These are phyloP conservation scores for Drosophila rufa DNA, from an alignment of 1,140 invertebrate genomes.

Conservation along the genomic window DNA sequence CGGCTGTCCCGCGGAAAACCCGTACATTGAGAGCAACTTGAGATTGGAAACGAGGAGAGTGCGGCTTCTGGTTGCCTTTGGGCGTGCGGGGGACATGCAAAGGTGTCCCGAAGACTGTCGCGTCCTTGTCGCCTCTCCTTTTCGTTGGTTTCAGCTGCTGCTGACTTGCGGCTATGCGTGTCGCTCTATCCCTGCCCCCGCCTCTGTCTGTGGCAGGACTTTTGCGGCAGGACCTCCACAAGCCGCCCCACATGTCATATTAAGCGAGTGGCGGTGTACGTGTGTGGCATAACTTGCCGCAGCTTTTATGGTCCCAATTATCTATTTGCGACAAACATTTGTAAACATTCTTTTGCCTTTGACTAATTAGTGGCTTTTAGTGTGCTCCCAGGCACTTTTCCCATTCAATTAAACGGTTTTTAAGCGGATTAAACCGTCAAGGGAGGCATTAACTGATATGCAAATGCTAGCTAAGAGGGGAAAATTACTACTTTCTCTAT, in stretches of 20 bases:
- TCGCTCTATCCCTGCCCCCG: background rate
- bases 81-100: constrained; percentile 4
- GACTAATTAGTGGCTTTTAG: constrained; percentile 49
- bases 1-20: background rate
- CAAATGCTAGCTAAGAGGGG: background rate
- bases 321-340: constrained; percentile 50
- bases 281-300: constrained; percentile 77
- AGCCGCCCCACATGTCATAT: constrained; percentile 63
- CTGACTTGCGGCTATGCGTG: constrained; percentile 66
- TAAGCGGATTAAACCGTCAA: background rate
- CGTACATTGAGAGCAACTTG: constrained; percentile 4
- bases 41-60: background rate
- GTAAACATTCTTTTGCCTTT: constrained; percentile 42
- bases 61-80: constrained; percentile 1
- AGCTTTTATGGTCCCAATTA: constrained; percentile 60
- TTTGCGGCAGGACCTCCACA: constrained; percentile 8
- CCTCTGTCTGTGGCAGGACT: constrained; percentile 56
- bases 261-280: constrained; percentile 72
- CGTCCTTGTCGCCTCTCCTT: constrained; percentile 14
- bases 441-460: background rate
- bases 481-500: no score
- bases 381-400: constrained; percentile 6
- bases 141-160: constrained; percentile 27
- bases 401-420: constrained; percentile 19
- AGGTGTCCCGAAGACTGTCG: constrained; percentile 18